Percentiles rank a stretch among this genome's conserved stretches.
phyloP scores from a whole-genome alignment of 2,113 vertebrate genomes.

The Labrus mixtus region DNA sequence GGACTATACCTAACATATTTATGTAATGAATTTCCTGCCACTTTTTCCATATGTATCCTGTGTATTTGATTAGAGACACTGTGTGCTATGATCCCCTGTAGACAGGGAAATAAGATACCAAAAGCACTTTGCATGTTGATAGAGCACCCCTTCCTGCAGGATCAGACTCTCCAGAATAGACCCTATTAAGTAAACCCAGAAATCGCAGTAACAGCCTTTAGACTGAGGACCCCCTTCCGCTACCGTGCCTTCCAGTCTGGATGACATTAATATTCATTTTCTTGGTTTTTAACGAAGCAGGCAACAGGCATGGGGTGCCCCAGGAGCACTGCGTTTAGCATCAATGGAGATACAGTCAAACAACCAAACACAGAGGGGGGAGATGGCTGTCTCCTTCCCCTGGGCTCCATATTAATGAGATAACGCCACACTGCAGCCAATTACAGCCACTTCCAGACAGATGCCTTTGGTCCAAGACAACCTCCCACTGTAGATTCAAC shows the following conservation, averaged over 20 bases:
- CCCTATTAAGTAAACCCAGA: conserved; percentile 62
- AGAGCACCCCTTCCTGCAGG: conserved; percentile 34
- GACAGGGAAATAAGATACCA: conserved; percentile 56
- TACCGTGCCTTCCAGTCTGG: conserved; percentile 53
- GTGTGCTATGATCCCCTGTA: neutral
- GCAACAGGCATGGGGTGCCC: conserved; percentile 72
- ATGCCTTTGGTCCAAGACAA: conserved; percentile 80
- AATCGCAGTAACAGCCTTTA: conserved; percentile 48
- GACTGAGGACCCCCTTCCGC: conserved; percentile 62
- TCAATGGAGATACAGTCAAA: conserved; percentile 83
- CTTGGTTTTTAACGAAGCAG: conserved; percentile 82
- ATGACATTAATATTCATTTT: conserved; percentile 83
- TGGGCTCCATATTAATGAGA: conserved; percentile 85
- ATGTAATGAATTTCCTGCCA: neutral
- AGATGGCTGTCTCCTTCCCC: conserved; percentile 81
- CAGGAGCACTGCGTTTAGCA: conserved; percentile 77
- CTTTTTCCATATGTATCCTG: conserved; percentile 1
- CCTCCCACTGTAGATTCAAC: conserved; percentile 59
- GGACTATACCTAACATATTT: neutral
- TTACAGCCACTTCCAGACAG: conserved; percentile 83
- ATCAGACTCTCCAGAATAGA: conserved; percentile 37
- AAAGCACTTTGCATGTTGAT: conserved; percentile 48
- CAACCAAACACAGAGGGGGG: conserved; percentile 81
- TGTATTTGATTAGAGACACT: conserved; percentile 9
- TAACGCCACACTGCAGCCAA: conserved; percentile 79